Conservation (phyloP, 2,797 vertebrate species). For the Odontamblyopus lacepedii region DNA sequence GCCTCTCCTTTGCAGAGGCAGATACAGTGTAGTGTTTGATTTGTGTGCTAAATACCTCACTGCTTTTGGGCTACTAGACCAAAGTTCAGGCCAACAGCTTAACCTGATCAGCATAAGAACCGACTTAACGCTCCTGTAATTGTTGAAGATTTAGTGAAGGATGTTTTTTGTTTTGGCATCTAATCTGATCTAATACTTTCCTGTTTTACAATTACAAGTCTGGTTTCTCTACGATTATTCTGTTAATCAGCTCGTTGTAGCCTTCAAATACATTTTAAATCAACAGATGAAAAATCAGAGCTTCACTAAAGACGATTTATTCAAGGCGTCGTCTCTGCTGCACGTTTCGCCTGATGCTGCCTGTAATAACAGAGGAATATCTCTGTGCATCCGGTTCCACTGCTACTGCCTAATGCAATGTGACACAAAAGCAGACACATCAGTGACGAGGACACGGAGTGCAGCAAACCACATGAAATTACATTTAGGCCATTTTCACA, state of each 20-base stretch:
- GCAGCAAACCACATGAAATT: slow-evolving; percentile 41
- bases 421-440: slow-evolving; percentile 41
- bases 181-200: slow-evolving; percentile 56
- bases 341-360: slow-evolving; percentile 27
- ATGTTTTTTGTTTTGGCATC: slow-evolving; percentile 38
- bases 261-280: slow-evolving; percentile 29
- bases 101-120: slow-evolving; percentile 31
- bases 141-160: slow-evolving; percentile 36
- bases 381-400: slow-evolving; percentile 29
- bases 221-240: slow-evolving; percentile 13
- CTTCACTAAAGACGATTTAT: slow-evolving; percentile 27
- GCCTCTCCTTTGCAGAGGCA: not conserved
- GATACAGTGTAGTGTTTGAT: not conserved
- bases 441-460: slow-evolving; percentile 49
- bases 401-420: slow-evolving; percentile 26
- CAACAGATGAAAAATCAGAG: slow-evolving; percentile 23
- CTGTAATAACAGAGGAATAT: slow-evolving; percentile 36
- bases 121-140: slow-evolving; percentile 29
- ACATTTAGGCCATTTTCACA: slow-evolving; percentile 37
- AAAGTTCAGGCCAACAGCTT: slow-evolving; percentile 33
- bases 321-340: slow-evolving; percentile 10
- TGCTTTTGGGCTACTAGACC: slow-evolving; percentile 38
- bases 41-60: slow-evolving; percentile 36
- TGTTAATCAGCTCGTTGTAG: slow-evolving; percentile 17
- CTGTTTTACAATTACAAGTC: slow-evolving; percentile 26